Percentiles rank a stretch among this genome's conserved stretches.
Evolutionary conservation across 2,888 invertebrate species (phyloP).

Genomic region (Pterostichus niger): DNA sequence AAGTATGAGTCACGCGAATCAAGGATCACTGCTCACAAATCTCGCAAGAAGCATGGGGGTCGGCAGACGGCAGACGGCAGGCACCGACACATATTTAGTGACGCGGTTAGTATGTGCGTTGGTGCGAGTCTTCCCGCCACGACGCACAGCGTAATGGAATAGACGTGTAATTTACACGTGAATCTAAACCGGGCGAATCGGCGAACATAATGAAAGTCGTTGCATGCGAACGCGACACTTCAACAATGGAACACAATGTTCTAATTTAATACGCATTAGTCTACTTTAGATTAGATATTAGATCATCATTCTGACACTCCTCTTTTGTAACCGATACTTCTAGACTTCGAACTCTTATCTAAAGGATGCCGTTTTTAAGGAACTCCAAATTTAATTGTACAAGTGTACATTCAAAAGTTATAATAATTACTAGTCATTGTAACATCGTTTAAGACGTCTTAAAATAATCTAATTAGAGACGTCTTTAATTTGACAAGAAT

Average conservation of each 20-base stretch:
- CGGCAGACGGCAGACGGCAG: no score
- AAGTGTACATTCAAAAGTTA: no score
- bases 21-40: neutral
- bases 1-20: neutral
- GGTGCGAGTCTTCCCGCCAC: slow-evolving; percentile 33
- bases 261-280: slow-evolving; percentile 43
- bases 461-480: no score
- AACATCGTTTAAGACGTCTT: no score
- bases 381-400: no score
- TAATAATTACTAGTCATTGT: no score
- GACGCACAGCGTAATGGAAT: slow-evolving; percentile 44
- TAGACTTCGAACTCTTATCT: no score
- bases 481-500: no score
- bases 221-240: slow-evolving; percentile 37
- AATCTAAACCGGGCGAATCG: slow-evolving; percentile 41
- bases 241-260: slow-evolving; percentile 49
- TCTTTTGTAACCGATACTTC: no score
- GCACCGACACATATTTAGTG: slow-evolving; percentile 33
- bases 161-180: slow-evolving; percentile 52
- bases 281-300: slow-evolving; percentile 40
- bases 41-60: no score
- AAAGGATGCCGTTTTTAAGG: no score
- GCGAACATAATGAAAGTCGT: slow-evolving; percentile 49
- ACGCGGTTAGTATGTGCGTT: slow-evolving; percentile 46
- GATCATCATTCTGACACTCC: slow-evolving; percentile 15